These are phyloP conservation scores for Cordylochernes scorpioides DNA, from an alignment of 2,888 invertebrate genomes.

Conservation along the genomic window DNA sequence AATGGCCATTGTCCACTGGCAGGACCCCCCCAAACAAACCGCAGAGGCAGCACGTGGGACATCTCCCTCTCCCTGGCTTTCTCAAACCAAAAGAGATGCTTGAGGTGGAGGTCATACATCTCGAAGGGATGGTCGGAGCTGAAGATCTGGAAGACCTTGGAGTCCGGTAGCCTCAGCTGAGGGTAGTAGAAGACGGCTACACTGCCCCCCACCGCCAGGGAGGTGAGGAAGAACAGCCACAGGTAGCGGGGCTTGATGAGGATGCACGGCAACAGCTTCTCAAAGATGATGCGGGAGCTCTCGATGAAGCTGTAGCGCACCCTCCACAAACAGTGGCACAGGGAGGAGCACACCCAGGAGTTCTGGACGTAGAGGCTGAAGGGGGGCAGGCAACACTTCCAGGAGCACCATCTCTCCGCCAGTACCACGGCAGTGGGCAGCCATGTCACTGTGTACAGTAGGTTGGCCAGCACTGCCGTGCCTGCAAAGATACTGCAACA, in stretches of 20 bases:
- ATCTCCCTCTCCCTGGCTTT: conserved; percentile 9
- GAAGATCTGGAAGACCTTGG: conserved; percentile 57
- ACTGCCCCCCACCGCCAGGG: conserved; percentile 30
- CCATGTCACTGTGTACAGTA: conserved; percentile 65
- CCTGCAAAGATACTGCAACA: conserved; percentile 58
- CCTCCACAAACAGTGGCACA: conserved; percentile 16
- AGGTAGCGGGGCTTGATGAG: conserved; percentile 22
- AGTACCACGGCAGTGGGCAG: conserved; percentile 62
- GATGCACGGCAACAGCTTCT: conserved; percentile 23
- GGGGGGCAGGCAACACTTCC: conserved; percentile 9
- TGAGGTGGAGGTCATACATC: conserved; percentile 52
- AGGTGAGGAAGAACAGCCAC: conserved; percentile 27
- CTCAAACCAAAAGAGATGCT: conserved; percentile 34
- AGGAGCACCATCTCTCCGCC: conserved; percentile 29
- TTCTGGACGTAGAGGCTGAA: conserved; percentile 9
- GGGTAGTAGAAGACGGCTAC: conserved; percentile 53
- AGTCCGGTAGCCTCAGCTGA: conserved; percentile 51
- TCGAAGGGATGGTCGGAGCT: conserved; percentile 62
- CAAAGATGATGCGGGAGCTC: conserved; percentile 21
- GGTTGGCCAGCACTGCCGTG: conserved; percentile 65
- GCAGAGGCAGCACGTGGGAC: conserved; percentile 34
- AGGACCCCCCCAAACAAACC: conserved; percentile 73
- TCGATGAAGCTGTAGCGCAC: conserved; percentile 18
- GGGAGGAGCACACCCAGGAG: conserved; percentile 13
- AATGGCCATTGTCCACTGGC: conserved; percentile 55